Percentiles rank a stretch among this genome's conserved stretches.
Evolutionary conservation across 2,888 invertebrate species (phyloP).

Genomic region (Eupithecia insigniata): DNA sequence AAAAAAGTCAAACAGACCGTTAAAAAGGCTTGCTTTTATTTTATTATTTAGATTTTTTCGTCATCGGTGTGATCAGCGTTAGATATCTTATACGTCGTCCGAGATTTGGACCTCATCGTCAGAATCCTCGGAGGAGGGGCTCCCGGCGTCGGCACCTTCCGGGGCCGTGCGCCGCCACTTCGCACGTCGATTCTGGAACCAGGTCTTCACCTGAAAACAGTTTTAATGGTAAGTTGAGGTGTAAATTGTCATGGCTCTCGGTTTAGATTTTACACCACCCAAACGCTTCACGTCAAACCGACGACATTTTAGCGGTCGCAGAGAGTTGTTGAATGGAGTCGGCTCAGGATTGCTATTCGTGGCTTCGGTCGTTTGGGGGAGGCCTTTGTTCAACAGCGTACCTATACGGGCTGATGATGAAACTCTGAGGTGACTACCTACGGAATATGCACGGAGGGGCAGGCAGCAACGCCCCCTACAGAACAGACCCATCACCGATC

Average conservation of each 20-base stretch:
- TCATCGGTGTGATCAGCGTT: not conserved
- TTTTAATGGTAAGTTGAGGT: not conserved
- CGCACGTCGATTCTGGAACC: slow-evolving; percentile 92
- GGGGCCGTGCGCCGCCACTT: slow-evolving; percentile 88
- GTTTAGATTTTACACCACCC: not conserved
- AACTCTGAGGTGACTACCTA: too few relatives aligned
- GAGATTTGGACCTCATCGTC: slow-evolving; percentile 70
- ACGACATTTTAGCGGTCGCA: too few relatives aligned
- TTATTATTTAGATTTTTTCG: not conserved
- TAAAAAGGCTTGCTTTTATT: not conserved
- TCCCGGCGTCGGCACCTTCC: slow-evolving; percentile 76
- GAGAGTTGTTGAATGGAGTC: too few relatives aligned
- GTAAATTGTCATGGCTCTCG: not conserved
- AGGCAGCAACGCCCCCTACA: too few relatives aligned
- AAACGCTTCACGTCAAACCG: too few relatives aligned
- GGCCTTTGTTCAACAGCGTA: too few relatives aligned
- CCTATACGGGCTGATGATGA: too few relatives aligned
- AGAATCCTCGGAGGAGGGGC: slow-evolving; percentile 70
- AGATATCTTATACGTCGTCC: slow-evolving; percentile 47
- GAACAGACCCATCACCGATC: too few relatives aligned
- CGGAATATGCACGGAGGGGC: too few relatives aligned
- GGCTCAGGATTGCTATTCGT: too few relatives aligned
- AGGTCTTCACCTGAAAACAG: slow-evolving; percentile 87
- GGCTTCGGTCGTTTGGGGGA: too few relatives aligned
- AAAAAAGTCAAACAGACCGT: not conserved